Base-by-base conservation (phyloP, 2,113 vertebrate genomes). In the Crocuta crocuta region DNA sequence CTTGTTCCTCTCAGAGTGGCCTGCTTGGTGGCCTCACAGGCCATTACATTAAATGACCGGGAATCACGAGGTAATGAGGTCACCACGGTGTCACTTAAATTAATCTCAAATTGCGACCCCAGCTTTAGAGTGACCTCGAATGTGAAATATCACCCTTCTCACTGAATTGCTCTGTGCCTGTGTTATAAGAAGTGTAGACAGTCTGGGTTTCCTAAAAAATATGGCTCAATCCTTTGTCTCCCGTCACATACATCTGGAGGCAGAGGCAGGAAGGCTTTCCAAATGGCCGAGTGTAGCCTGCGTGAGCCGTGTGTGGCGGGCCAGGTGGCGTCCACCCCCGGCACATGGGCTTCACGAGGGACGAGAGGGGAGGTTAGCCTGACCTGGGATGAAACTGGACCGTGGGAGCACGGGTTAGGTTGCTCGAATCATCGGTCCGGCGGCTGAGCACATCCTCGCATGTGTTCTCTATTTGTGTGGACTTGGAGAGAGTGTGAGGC, bases 391-490 rank as follows among this genome's bases (percentile, higher is more conserved):
- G 78, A 63, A n/a, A 5, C 9, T 12, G 33, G 89, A 24, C 12
- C 4, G 10, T 3, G 35, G 61, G 83, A 50, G 35, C 39, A 0
- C 2, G 4, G 53, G 48, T 10, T 13, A 15, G 61, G 28, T 10
- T 0, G 73, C 68, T 90, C 45, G 33, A 78, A 53, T 70, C 63
- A 1, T n/a, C 17, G 26, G 10, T 63, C 39, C 73, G 78, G 82
- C 84, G 53, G 35, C 7, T 0, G 7, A 92, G 73, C 53, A 7
- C 4, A 19, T 70, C 31, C 61, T 58, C n/a, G 4, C 79, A 31
- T 7, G 7, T 26, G 0, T 23, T 21, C 21, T 13, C 0, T 58
- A 12, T 68, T 61, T 28, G 9, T n/a, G 50, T 63, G 7, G 48
- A 66, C 90, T 33, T 2, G 11, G 39, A 50, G 58, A 83, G 61